Percentiles rank a stretch among this genome's conserved stretches.
These are phyloP conservation scores for Tinamus guttatus DNA, from an alignment of 2,113 vertebrate genomes.

Conservation along the genomic window DNA sequence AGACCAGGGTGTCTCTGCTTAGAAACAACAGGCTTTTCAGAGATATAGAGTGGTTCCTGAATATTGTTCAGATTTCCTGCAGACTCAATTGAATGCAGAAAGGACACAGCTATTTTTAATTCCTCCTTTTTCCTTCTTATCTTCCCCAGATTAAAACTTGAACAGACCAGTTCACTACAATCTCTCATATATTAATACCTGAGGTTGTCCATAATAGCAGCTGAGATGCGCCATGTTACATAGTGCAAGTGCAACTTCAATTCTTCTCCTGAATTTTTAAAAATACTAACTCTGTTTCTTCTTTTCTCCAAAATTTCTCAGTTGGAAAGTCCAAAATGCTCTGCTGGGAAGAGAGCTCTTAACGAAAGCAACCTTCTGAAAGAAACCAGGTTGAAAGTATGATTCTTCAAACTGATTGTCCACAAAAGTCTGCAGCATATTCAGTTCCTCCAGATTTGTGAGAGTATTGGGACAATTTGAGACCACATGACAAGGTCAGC, in stretches of 20 bases:
- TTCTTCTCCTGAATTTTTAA: neutral
- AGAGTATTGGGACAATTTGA: neutral
- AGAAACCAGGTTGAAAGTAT: neutral
- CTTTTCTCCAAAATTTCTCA: neutral
- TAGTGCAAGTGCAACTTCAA: neutral
- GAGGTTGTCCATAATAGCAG: neutral
- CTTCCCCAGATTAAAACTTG: constrained; percentile 31
- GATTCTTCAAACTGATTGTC: neutral
- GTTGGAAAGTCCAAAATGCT: neutral
- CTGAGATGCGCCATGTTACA: accelerated
- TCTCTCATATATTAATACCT: neutral
- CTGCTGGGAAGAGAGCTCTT: accelerated
- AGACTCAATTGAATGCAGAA: constrained; percentile 26
- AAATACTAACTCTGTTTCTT: neutral
- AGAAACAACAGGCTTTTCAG: constrained; percentile 54
- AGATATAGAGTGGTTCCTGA: constrained; percentile 35
- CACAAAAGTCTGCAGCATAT: neutral
- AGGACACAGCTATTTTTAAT: constrained; percentile 42
- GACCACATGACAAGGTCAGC: neutral
- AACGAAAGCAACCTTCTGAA: neutral
- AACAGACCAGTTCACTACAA: neutral
- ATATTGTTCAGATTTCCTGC: constrained; percentile 28
- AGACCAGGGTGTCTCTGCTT: constrained; percentile 25
- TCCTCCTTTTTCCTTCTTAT: neutral
- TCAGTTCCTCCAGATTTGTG: neutral